Evolutionary conservation across 2,113 vertebrate species (phyloP), one percentile per base, ranked within the genome.

Genomic region (Gracilinanus agilis): DNA sequence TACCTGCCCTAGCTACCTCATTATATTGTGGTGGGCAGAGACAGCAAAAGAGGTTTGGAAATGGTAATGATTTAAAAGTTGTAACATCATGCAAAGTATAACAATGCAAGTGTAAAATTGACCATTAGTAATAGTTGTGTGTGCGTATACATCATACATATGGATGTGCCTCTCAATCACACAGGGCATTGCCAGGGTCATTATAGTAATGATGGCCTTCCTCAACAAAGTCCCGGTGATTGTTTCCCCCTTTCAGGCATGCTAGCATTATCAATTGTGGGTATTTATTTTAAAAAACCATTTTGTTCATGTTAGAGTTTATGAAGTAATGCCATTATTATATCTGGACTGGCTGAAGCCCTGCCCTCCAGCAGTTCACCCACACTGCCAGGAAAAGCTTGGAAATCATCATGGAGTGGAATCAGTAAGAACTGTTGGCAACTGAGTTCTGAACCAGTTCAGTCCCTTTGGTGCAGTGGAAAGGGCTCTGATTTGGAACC

Each of bases 301-400:
- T 94, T 94, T 95, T 67, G 61, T 91, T 93, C n/a, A n/a, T 75
- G 49, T 56, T 89, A 0, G 12, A 88, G 23, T 54, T 95, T 93
- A 89, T 92, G 90, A 95, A 55, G 19, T 88, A 91, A 53, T 95
- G 92, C 29, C 93, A 3, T 90, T 95, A 88, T 49, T 23, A 6
- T 88, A 44, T 93, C 94, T 94, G 89, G 21, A 53, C 61, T 94
- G 88, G 88, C 29, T 96, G 90, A 95, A 94, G 34, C 23, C 54
- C 44, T 91, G 1, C 34, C 24, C 58, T 91, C 61, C 90, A 96
- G 61, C 93, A 95, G 95, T 34, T 54, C 8, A 44, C 54, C 96
- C 49, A 34, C 91, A 23, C 27, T 97, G 25, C 88, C n/a, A 90
- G 12, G 90, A 93, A 83, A 90, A 61, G 10, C 90, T 97, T 96